These are phyloP conservation scores for Nymphalis urticae DNA, from an alignment of 2,888 invertebrate species.

Conservation along the genomic window DNA sequence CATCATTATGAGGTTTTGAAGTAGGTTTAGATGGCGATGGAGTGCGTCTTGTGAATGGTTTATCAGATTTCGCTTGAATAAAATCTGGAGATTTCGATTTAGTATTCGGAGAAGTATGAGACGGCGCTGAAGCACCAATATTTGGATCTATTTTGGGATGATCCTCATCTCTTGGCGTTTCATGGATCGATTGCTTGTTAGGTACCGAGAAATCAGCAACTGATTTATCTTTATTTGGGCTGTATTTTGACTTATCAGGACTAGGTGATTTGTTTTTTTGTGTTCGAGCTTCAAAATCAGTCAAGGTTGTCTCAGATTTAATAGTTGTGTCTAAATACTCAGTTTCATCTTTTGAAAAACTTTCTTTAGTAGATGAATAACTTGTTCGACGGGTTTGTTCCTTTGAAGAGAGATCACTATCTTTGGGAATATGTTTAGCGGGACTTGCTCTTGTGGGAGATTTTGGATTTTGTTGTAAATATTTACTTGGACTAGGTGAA, in stretches of 20 bases:
- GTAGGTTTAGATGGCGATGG: slow-evolving; percentile 18
- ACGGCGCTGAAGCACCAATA: slow-evolving; percentile 4
- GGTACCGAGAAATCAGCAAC: background rate
- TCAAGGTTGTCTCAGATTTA: background rate
- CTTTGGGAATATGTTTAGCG: slow-evolving; percentile 9
- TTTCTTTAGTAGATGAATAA: slow-evolving; percentile 13
- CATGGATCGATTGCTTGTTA: too few relatives aligned
- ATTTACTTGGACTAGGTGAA: slow-evolving; percentile 24
- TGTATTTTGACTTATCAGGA: slow-evolving; percentile 45
- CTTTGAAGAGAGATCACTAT: background rate
- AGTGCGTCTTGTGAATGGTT: background rate
- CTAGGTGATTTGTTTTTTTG: slow-evolving; percentile 29
- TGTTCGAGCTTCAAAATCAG: slow-evolving; percentile 5
- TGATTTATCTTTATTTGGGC: slow-evolving; percentile 10
- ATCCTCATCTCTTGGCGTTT: slow-evolving; percentile 5
- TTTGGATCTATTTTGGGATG: slow-evolving; percentile 3
- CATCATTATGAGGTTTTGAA: background rate
- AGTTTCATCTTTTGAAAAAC: slow-evolving; percentile 1
- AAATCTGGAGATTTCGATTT: background rate
- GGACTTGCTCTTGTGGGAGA: slow-evolving; percentile 16
- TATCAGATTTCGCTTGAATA: background rate
- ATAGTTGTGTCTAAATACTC: background rate
- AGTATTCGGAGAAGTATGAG: background rate
- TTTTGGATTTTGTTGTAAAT: slow-evolving; percentile 1
- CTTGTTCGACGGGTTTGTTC: slow-evolving; percentile 12